phyloP scores from a whole-genome alignment of 2,888 invertebrate genomes.

The Ctenicera cuprea region DNA sequence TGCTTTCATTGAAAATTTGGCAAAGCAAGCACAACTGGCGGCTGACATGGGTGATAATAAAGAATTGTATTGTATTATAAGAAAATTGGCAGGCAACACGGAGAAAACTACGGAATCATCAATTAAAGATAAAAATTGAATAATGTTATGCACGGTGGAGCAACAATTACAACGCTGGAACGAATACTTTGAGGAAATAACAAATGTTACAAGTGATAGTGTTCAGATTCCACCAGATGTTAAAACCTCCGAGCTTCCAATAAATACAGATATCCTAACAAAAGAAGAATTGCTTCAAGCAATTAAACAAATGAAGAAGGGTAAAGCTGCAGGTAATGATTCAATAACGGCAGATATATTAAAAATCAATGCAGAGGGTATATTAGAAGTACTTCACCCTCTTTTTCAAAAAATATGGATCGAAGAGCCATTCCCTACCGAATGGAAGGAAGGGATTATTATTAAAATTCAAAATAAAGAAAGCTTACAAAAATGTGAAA shows the following conservation, averaged over 20 bases:
- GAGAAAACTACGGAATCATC: not conserved
- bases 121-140: conserved; percentile 15
- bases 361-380: conserved; percentile 2
- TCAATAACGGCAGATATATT: conserved; percentile 2
- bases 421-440: not conserved
- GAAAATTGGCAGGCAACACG: conserved; percentile 8
- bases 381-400: not conserved
- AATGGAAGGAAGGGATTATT: conserved; percentile 19
- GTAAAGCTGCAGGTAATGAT: conserved; percentile 15
- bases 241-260: conserved; percentile 8
- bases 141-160: not conserved
- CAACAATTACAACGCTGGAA: conserved; percentile 10
- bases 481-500: too few species aligned
- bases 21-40: conserved; percentile 12
- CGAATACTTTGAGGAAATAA: conserved; percentile 7
- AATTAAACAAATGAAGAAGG: conserved; percentile 9
- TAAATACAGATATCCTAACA: conserved; percentile 15
- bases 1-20: not conserved
- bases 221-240: not conserved
- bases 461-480: too few species aligned
- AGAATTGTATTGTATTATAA: conserved; percentile 14
- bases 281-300: conserved; percentile 11
- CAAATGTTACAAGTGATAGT: conserved; percentile 8
- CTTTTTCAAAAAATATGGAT: conserved; percentile 19
- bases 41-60: conserved; percentile 1